Evolutionary conservation across 2,888 invertebrate genomes (phyloP).

Genomic region (Brenthis daphne): DNA sequence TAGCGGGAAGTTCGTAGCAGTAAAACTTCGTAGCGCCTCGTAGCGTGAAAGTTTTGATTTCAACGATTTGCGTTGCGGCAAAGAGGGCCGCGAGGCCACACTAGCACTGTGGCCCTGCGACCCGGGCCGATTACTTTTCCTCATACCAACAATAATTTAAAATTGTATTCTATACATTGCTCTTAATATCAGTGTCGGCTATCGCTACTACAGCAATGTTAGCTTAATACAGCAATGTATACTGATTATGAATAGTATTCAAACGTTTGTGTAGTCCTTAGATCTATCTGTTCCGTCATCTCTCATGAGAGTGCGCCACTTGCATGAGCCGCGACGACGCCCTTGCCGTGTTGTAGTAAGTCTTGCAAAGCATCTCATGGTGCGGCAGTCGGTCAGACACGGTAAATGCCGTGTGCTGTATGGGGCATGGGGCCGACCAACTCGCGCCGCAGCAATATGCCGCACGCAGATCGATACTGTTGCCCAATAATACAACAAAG

Average conservation of each 20-base stretch:
- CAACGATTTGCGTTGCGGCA: conserved; percentile 81
- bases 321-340: conserved; percentile 70
- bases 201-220: conserved; percentile 48
- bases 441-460: conserved; percentile 64
- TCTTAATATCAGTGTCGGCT: not conserved
- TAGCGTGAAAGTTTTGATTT: conserved; percentile 83
- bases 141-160: conserved; percentile 13
- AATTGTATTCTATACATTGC: conserved; percentile 47
- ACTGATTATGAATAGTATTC: conserved; percentile 22
- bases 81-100: conserved; percentile 76
- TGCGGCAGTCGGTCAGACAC: conserved; percentile 57
- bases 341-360: conserved; percentile 69
- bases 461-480: conserved; percentile 69
- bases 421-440: conserved; percentile 37
- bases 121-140: conserved; percentile 45
- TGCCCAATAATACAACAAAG: conserved; percentile 49
- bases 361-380: conserved; percentile 63
- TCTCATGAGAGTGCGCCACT: conserved; percentile 81
- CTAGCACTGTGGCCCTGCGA: conserved; percentile 71
- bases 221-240: conserved; percentile 51
- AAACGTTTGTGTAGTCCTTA: conserved; percentile 47
- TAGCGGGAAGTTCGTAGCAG: conserved; percentile 82
- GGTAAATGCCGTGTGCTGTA: conserved; percentile 64
- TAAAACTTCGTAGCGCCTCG: conserved; percentile 82
- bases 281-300: conserved; percentile 77